phyloP scores from a whole-genome alignment of 2,888 invertebrate species.

The Schizotus pectinicornis region DNA sequence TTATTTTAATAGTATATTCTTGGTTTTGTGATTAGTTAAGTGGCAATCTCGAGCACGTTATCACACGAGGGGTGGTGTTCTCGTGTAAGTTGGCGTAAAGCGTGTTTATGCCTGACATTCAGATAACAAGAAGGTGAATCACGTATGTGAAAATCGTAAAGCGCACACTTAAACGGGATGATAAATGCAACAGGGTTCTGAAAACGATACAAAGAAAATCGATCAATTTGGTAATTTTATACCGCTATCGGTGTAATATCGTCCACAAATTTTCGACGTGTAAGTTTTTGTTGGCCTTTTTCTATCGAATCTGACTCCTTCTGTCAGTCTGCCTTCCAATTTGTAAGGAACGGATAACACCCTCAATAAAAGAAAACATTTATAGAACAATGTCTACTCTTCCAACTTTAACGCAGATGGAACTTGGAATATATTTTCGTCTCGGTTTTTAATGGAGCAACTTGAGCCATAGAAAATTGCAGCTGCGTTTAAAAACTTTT shows the following conservation, averaged over 20 bases:
- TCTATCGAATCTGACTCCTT: constrained; percentile 12
- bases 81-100: constrained; percentile 26
- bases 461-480: too few relatives aligned
- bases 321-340: constrained; percentile 13
- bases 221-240: too few relatives aligned
- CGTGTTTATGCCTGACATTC: constrained; percentile 28
- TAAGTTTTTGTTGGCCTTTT: background rate
- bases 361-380: constrained; percentile 22
- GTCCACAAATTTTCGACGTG: background rate
- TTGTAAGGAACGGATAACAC: constrained; percentile 17
- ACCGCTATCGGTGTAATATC: constrained; percentile 2
- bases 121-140: constrained; percentile 25
- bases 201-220: background rate
- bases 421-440: constrained; percentile 15
- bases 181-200: constrained; percentile 11
- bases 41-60: constrained; percentile 27
- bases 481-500: constrained; percentile 1
- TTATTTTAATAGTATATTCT: constrained; percentile 26
- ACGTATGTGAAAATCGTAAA: constrained; percentile 18
- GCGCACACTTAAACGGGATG: constrained; percentile 10
- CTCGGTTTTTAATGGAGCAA: constrained; percentile 9
- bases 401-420: constrained; percentile 14
- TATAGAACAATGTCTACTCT: constrained; percentile 19
- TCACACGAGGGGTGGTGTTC: constrained; percentile 26
- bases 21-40: constrained; percentile 28